phyloP scores from a whole-genome alignment of 2,113 vertebrate species.

The Pimephales promelas region DNA sequence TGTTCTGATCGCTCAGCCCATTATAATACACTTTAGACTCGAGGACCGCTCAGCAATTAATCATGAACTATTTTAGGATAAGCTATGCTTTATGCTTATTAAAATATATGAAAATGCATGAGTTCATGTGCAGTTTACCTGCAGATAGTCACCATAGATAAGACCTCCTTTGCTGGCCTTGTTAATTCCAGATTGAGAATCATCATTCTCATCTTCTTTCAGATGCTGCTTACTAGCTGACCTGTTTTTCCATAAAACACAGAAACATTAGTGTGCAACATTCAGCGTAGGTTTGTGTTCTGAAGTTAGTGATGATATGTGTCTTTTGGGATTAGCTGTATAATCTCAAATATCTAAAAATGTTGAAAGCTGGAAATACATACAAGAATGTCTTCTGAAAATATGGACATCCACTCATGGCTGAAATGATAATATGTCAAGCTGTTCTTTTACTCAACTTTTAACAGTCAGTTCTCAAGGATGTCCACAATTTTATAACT shows the following conservation, averaged over 20 bases:
- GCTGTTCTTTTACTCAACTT: constrained; percentile 7
- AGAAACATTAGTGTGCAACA: not conserved
- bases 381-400: constrained; percentile 82
- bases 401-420: constrained; percentile 90
- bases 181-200: constrained; percentile 84
- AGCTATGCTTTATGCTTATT: not conserved
- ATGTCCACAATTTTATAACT: constrained; percentile 22
- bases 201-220: constrained; percentile 75
- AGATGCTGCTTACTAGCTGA: constrained; percentile 69
- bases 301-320: no score
- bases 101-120: not conserved
- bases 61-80: constrained; percentile 11
- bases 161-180: constrained; percentile 88
- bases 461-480: not conserved
- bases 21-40: not conserved
- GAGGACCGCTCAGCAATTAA: not conserved
- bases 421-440: constrained; percentile 40
- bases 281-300: not conserved
- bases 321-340: not conserved
- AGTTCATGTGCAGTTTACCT: constrained; percentile 72
- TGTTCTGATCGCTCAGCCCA: not conserved
- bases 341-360: not conserved
- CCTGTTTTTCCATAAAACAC: constrained; percentile 46
- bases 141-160: constrained; percentile 89
- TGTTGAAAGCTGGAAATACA: constrained; percentile 62